A percentile compares a stretch with the other conserved stretches of the same genome.
Evolutionary conservation across 2,113 vertebrate species (phyloP).

Genomic region (Furnarius figulus): DNA sequence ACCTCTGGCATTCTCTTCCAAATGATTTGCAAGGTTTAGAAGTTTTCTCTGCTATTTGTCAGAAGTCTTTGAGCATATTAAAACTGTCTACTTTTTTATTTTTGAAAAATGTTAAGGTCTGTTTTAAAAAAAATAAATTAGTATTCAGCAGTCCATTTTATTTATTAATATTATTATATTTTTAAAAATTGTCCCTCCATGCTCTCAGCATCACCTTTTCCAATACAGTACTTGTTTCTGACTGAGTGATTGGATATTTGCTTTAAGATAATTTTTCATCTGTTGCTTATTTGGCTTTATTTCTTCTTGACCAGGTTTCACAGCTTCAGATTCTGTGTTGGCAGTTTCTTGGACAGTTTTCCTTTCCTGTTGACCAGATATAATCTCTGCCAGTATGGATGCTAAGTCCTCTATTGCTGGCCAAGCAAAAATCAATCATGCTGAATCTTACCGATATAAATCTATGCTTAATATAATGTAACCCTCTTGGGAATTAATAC

Average conservation of each 20-base stretch:
- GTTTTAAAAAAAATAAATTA: not conserved
- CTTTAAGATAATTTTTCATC: constrained; percentile 62
- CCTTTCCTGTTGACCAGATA: constrained; percentile 62
- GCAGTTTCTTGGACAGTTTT: constrained; percentile 64
- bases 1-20: not conserved
- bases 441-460: constrained; percentile 4
- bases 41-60: not conserved
- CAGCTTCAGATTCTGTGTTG: constrained; percentile 61
- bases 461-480: not conserved
- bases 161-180: not conserved
- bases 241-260: constrained; percentile 32
- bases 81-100: not conserved
- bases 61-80: not conserved
- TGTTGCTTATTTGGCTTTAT: constrained; percentile 66
- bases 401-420: not conserved
- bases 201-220: not conserved
- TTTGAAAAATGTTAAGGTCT: not conserved
- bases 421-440: constrained; percentile 52
- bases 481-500: not conserved
- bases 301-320: constrained; percentile 64
- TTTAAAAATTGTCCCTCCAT: not conserved
- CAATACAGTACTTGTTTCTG: not conserved
- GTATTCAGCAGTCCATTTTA: not conserved
- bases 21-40: not conserved
- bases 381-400: constrained; percentile 52